These are phyloP conservation scores for Paedocypris micromegethes DNA, from an alignment of 2,797 vertebrate species.

Conservation along the genomic window DNA sequence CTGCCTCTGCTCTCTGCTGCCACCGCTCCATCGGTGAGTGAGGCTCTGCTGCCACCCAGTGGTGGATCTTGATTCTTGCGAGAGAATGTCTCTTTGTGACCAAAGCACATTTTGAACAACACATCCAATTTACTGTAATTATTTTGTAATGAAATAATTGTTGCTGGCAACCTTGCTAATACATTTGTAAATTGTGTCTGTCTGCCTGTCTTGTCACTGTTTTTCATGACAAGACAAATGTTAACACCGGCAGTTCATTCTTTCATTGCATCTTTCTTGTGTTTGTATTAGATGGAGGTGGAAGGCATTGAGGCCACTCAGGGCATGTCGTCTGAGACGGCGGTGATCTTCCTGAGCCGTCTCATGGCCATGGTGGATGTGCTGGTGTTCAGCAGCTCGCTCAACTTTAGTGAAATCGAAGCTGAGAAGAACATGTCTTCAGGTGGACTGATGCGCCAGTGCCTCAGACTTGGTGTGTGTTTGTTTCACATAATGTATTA, in stretches of 20 bases:
- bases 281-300: slow-evolving; percentile 76
- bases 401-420: slow-evolving; percentile 98
- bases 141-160: no score
- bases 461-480: slow-evolving; percentile 58
- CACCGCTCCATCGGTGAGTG: slow-evolving; percentile 98
- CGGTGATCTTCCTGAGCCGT: slow-evolving; percentile 91
- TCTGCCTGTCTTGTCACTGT: no score
- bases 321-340: slow-evolving; percentile 95
- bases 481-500: slow-evolving; percentile 1
- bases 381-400: slow-evolving; percentile 92
- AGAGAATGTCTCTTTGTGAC: background rate
- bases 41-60: slow-evolving; percentile 21
- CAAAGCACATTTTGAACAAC: background rate
- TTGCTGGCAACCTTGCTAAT: no score
- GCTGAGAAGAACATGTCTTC: slow-evolving; percentile 99
- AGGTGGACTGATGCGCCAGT: slow-evolving; percentile 95
- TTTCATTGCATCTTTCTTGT: slow-evolving; percentile 32
- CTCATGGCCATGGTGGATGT: slow-evolving; percentile 98
- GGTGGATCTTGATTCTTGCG: slow-evolving; percentile 9
- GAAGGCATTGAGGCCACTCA: slow-evolving; percentile 93
- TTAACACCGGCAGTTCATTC: background rate
- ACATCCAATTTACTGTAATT: no score
- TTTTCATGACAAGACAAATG: background rate
- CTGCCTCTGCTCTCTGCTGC: slow-evolving; percentile 94
- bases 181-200: no score